Evolutionary conservation across 2,888 invertebrate genomes (phyloP), one percentile per base, ranked within the genome.

Genomic region (Pristionchus entomophagus): DNA sequence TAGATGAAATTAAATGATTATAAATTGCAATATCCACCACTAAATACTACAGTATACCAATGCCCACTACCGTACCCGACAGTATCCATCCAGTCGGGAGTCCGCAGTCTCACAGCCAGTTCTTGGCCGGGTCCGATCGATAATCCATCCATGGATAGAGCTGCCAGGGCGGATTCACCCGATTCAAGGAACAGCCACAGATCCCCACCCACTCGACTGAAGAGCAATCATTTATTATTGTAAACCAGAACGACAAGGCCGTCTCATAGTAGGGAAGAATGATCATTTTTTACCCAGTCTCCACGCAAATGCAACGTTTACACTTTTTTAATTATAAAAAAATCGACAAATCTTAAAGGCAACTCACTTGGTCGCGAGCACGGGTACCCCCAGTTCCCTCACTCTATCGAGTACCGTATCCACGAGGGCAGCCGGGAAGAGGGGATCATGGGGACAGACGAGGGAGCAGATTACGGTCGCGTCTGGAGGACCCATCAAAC

Each of bases 181-280:
- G 97, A 96, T 90, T 96, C 95, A 94, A 98, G 97, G 14, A 97
- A 97, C 41, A 98, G 96, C 96, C 97, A 97, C 95, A 98, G 96
- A 26, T 96, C 96, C 87, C 96, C 96, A 38, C 96, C 97, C 26
- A 97, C 96, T 94, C 97, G 97, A 88, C 95, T 94, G 88, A n/a
- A 80, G 14, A 2, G 4, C 10, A 26, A 45, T 14, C 26, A 69
- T 49, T 86, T 65, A n/a, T 65, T 35, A 14, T 45, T 45, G n/a
- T n/a, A n/a, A n/a, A n/a, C 45, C 45, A 14, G 45, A 45, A n/a
- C n/a, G n/a, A n/a, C n/a, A n/a, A n/a, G n/a, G n/a, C n/a, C n/a
- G n/a, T n/a, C n/a, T n/a, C n/a, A n/a, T n/a, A n/a, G n/a, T n/a
- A n/a, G 6, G 45, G 45, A 45, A 45, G 45, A 45, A 45, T 14